These are phyloP conservation scores for Cephalopterus ornatus DNA, from an alignment of 2,113 vertebrate species.

Conservation along the genomic window DNA sequence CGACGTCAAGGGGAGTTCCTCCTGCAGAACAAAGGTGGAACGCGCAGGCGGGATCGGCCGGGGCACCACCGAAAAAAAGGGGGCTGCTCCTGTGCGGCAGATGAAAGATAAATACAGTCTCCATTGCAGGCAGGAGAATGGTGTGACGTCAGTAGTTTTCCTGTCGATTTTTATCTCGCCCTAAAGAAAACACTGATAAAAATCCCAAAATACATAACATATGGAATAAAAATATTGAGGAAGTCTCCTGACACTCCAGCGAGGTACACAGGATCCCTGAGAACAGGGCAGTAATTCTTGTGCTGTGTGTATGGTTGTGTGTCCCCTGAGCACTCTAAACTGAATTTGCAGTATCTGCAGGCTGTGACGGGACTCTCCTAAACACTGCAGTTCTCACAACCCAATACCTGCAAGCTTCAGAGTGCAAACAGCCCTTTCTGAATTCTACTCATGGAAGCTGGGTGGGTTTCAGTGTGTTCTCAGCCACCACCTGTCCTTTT, in stretches of 20 bases:
- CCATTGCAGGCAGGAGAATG: not conserved
- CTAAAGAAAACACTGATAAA: not conserved
- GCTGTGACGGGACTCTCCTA: not conserved
- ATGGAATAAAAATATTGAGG: not conserved
- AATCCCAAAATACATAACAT: not conserved
- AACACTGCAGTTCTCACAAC: not conserved
- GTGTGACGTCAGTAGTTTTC: not conserved
- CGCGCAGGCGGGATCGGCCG: not conserved
- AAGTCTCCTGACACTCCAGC: not conserved
- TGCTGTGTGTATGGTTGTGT: not conserved
- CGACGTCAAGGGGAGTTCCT: conserved; percentile 30
- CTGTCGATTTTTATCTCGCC: not conserved
- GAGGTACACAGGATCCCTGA: not conserved
- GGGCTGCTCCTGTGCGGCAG: not conserved
- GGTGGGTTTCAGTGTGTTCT: not conserved
- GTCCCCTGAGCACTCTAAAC: not conserved
- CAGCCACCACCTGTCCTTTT: not conserved
- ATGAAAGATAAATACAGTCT: not conserved
- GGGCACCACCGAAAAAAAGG: fast-evolving
- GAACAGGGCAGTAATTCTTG: not conserved
- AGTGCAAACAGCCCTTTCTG: not conserved
- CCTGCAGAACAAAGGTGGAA: conserved; percentile 25
- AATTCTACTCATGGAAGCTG: not conserved
- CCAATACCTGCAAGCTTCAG: not conserved
- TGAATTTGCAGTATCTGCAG: not conserved